Base-by-base conservation (phyloP, 2,797 vertebrate genomes). In the Sebastes aleutianus region DNA sequence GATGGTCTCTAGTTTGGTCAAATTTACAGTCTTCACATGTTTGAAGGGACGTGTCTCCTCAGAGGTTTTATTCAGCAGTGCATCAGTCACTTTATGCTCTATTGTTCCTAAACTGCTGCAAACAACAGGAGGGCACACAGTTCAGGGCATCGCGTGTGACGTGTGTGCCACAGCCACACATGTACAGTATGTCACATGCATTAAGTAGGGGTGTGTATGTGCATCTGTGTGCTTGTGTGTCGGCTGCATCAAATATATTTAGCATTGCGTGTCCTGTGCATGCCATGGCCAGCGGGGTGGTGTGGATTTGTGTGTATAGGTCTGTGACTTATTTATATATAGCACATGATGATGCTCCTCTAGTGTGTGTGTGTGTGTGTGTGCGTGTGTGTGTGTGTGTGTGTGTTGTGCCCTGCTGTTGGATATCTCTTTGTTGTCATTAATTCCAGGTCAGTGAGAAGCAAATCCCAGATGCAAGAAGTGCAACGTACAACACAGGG, bases 391-490 rank as follows among this genome's bases (percentile, higher is more conserved):
- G 31, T 3, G 27, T 27, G 27, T 1, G 27, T 29, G 31, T 8
- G 7, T 2, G 64, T 59, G 31, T 77, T 27, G 61, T 34, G 57
- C 43, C 34, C 71, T 76, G 70, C 74, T 84, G 74, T 84, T 90
- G 81, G 76, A 80, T 76, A 83, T 86, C 71, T 63, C 69, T 80
- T 85, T 84, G 77, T 79, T 73, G 34, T 59, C 70, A 74, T 90
- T 79, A 87, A 58, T 72, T 50, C 70, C 29, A 54, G 83, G 74
- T 90, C 87, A 90, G 65, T 56, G 71, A 76, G 62, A 72, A 76
- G 58, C 71, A 85, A 80, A 80, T 76, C 83, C 70, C 70, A 77
- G 36, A 78, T 76, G 76, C 34, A 70, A 67, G 75, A 66, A 73
- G 57, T 43, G 54, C 32, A 78, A 22, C 20, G 9, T 70, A 34